Base-by-base conservation (phyloP, 2,113 vertebrate genomes). In the Axis porcinus region DNA sequence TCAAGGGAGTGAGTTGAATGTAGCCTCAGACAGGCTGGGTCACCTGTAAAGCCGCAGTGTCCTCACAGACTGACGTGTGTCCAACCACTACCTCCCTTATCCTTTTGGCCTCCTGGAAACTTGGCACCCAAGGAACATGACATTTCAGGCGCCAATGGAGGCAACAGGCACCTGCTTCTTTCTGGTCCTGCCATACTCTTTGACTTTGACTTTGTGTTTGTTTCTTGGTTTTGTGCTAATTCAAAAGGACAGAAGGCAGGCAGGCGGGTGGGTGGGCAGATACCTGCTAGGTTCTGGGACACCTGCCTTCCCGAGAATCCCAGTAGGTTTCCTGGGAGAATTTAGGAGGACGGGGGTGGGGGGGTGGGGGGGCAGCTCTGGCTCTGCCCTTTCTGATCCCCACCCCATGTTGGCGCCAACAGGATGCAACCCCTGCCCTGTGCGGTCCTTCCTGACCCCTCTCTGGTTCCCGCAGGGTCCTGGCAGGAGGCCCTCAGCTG, bases 151-250 rank as follows among this genome's bases (percentile, higher is more conserved):
- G 14, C 1, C 10, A 28, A 10, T 15, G 6, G 17, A 47, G 45
- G 58, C 17, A 23, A n/a, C 15, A 1, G 40, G 3, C 2, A 5
- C n/a, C 25, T 2, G 2, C 12, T 28, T 14, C 15, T 84, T 28
- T 45, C 74, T 36, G 36, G 23, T 21, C 50, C 10, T 3, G 17
- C 33, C 10, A 9, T 0, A 0, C 3, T 4, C 21, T 50, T 27
- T 62, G 67, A 33, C 2, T 52, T 45, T 52, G 47, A 17, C 13
- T 91, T 79, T 67, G 33, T 60, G 27, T 70, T 28, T 14, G 9
- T 36, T 84, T 78, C 14, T 82, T 94, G 57, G 52, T 95, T 94
- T 57, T 55, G 25, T 7, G 43, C 58, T 58, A 7, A 7, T 16
- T 33, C 60, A 33, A 16, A 30, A 15, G 21, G 25, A 25, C 7